Evolutionary conservation across 2,888 invertebrate genomes (phyloP), one percentile per base, ranked within the genome.

Genomic region (Caenorhabditis sulstoni): DNA sequence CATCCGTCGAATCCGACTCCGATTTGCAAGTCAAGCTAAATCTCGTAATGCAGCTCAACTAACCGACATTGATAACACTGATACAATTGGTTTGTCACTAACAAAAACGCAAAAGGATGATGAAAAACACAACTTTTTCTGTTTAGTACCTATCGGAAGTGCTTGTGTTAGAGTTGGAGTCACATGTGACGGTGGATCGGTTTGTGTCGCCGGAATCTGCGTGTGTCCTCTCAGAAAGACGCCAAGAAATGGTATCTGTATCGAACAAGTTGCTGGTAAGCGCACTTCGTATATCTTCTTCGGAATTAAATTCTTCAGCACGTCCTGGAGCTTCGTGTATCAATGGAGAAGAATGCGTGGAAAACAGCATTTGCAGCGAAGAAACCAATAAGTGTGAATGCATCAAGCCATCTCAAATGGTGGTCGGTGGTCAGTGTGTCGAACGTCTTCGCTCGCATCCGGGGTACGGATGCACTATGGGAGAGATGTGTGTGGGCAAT

Each of bases 191-290:
- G 87, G 87, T 53, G 86, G 86, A 29, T 87, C 88, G 1, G 81
- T 79, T 37, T 90, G 90, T 67, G 82, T 86, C n/a, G 80, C 84
- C 41, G 90, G 90, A 11, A 71, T 78, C 8, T 90, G 90, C 77
- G 82, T 85, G 11, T 90, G 90, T 55, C 86, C 87, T 8, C 44
- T 79, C 3, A 78, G 82, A 39, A 82, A 57, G 41, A 81, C 80
- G 9, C 82, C 81, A n/a, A 71, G 73, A 50, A 61, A 83, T 23
- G 79, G 80, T 29, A 23, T 68, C 3, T 83, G 83, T 58, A 75
- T 85, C n/a, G 68, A 80, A 20, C 79, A 79, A 35, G 67, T 68
- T 11, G 79, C 77, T 39, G 82, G 84, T 84, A 50, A 53, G 5
- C 49, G 1, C 3, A 11, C 0, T 23, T 16, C 14, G 11, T n/a